Conservation (phyloP, 2,113 vertebrate genomes). For the Rhineura floridana region DNA sequence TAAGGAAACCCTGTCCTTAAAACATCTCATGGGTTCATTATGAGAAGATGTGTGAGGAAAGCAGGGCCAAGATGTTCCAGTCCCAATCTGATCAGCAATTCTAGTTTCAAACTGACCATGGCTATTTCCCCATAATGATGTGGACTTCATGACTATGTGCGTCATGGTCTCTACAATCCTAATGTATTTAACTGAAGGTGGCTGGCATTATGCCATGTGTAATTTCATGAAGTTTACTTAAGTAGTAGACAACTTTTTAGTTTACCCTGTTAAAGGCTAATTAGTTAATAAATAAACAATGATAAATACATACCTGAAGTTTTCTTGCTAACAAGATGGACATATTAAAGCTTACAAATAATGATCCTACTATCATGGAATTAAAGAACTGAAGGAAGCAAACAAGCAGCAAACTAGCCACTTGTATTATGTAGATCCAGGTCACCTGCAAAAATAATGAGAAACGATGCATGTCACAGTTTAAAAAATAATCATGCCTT, state of each 20-base stretch:
- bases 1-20: neutral
- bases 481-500: slow-evolving; percentile 15
- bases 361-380: slow-evolving; percentile 93
- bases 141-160: neutral
- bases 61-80: neutral
- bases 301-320: slow-evolving; percentile 81
- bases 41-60: neutral
- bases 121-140: no score
- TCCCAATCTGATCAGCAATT: neutral
- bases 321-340: slow-evolving; percentile 85
- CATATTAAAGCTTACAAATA: slow-evolving; percentile 92
- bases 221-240: neutral
- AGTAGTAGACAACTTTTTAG: neutral
- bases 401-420: slow-evolving; percentile 85
- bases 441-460: slow-evolving; percentile 77
- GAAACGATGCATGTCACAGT: slow-evolving; percentile 23
- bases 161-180: neutral
- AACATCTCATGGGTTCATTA: neutral
- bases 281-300: slow-evolving; percentile 11
- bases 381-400: slow-evolving; percentile 95
- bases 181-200: no score
- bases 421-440: slow-evolving; percentile 86
- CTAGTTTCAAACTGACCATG: neutral
- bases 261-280: neutral
- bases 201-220: neutral